These are phyloP conservation scores for Myxocyprinus asiaticus DNA, from an alignment of 2,113 vertebrate species.

Conservation along the genomic window DNA sequence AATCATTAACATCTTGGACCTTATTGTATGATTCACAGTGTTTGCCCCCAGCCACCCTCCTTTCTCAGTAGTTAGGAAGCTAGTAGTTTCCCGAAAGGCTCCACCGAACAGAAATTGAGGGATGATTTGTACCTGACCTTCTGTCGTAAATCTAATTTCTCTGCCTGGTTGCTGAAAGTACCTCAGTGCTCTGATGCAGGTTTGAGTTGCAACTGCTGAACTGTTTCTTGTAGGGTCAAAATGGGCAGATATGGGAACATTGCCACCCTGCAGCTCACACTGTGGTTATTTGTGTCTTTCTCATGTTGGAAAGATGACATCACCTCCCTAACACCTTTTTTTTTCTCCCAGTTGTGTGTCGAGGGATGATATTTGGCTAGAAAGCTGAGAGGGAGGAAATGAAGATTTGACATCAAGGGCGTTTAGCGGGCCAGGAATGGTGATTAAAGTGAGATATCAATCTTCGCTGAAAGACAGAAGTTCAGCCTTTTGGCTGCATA, in stretches of 20 bases:
- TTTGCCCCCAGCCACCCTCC: slow-evolving; percentile 3
- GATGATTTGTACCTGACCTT: slow-evolving; percentile 28
- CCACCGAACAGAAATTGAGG: background rate
- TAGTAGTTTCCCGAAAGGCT: slow-evolving; percentile 13
- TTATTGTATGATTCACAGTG: slow-evolving; percentile 10
- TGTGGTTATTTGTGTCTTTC: background rate
- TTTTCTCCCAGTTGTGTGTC: slow-evolving; percentile 19
- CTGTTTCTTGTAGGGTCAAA: slow-evolving; percentile 47
- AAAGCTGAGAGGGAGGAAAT: slow-evolving; percentile 3
- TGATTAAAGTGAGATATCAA: slow-evolving; percentile 11
- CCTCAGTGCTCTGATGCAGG: slow-evolving; percentile 24
- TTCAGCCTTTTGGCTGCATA: slow-evolving; percentile 17
- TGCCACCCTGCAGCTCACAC: background rate
- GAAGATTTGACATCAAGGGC: background rate
- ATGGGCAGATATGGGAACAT: slow-evolving; percentile 49
- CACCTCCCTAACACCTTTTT: background rate
- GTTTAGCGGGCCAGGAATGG: background rate
- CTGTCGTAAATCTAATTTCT: slow-evolving; percentile 17
- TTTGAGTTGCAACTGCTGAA: slow-evolving; percentile 19
- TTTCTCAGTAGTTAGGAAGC: slow-evolving; percentile 22
- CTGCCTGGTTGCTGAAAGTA: too few relatives aligned
- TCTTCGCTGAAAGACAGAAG: background rate
- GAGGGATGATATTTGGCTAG: slow-evolving; percentile 4
- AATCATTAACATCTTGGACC: slow-evolving; percentile 26
- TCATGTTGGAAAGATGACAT: slow-evolving; percentile 24